phyloP scores from a whole-genome alignment of 2,797 vertebrate species.

The Aplochiton taeniatus region DNA sequence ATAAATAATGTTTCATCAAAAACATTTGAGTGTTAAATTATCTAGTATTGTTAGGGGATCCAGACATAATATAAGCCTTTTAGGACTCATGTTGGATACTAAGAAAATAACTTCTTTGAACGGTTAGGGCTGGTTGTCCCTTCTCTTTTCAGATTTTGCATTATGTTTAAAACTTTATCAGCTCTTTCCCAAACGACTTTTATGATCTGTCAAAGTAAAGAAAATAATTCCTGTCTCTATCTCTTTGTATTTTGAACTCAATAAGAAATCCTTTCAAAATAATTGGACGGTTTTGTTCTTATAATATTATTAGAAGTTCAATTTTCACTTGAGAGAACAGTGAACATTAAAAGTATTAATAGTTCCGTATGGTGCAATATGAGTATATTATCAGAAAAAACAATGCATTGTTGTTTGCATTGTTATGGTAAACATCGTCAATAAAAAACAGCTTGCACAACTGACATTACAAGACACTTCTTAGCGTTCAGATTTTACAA shows the following conservation, averaged over 20 bases:
- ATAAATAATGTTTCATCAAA: slow-evolving; percentile 14
- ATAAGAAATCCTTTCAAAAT: slow-evolving; percentile 14
- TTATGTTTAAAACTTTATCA: slow-evolving; percentile 30
- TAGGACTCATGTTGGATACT: slow-evolving; percentile 47
- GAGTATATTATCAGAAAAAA: too few relatives aligned
- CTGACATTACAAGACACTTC: neutral
- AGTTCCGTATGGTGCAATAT: too few relatives aligned
- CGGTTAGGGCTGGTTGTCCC: slow-evolving; percentile 12
- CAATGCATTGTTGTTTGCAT: too few relatives aligned
- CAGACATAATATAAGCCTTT: slow-evolving; percentile 56
- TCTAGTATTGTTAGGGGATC: slow-evolving; percentile 36
- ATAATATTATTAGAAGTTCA: slow-evolving; percentile 6
- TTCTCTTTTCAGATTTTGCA: slow-evolving; percentile 25
- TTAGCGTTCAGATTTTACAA: too few relatives aligned
- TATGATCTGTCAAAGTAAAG: slow-evolving; percentile 23
- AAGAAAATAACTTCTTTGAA: slow-evolving; percentile 44
- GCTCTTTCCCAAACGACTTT: slow-evolving; percentile 27
- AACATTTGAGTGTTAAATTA: slow-evolving; percentile 4
- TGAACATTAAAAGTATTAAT: neutral
- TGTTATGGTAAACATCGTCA: too few relatives aligned
- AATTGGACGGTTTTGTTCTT: slow-evolving; percentile 7
- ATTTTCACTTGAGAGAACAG: slow-evolving; percentile 7
- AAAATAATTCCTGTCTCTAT: slow-evolving; percentile 27
- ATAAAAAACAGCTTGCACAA: neutral
- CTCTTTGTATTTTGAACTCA: neutral